phyloP scores from a whole-genome alignment of 2,113 vertebrate species.

The Pygoscelis adeliae region DNA sequence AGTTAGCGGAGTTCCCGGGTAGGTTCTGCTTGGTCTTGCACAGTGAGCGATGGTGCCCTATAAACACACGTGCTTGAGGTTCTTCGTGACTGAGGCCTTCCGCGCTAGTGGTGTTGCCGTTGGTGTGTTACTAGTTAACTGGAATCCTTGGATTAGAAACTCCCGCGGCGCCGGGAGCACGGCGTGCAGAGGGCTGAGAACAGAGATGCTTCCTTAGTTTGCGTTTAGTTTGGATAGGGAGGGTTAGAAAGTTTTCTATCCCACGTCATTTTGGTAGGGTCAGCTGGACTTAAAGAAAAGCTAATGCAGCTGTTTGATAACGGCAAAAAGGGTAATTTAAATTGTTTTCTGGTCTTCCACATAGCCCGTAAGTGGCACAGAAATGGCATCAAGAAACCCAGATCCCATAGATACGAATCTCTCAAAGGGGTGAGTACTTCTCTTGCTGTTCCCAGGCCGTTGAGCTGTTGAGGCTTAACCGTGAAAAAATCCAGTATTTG shows the following conservation, averaged over 20 bases:
- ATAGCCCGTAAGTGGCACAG: slow-evolving; percentile 96
- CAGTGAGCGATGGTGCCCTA: fast-evolving
- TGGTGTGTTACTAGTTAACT: not conserved
- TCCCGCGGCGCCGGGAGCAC: fast-evolving
- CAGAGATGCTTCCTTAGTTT: not conserved
- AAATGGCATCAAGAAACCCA: slow-evolving; percentile 97
- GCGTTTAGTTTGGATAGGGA: not conserved
- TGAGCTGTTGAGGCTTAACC: not conserved
- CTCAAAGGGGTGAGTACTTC: slow-evolving; percentile 89
- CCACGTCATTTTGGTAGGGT: fast-evolving
- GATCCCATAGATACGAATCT: slow-evolving; percentile 88
- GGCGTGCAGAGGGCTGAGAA: not conserved
- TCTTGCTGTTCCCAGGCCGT: fast-evolving
- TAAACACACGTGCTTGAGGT: fast-evolving
- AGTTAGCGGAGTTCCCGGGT: fast-evolving
- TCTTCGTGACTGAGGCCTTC: not conserved
- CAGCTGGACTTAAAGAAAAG: not conserved
- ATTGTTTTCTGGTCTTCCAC: not conserved
- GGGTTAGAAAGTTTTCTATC: fast-evolving
- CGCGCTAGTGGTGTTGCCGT: fast-evolving
- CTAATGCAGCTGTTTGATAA: not conserved
- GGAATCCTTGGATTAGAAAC: not conserved
- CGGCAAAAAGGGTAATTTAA: not conserved
- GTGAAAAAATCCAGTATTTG: not conserved
- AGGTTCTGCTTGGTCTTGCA: not conserved